Evolutionary conservation across 2,113 vertebrate species (phyloP).

Genomic region (Silurus asotus): DNA sequence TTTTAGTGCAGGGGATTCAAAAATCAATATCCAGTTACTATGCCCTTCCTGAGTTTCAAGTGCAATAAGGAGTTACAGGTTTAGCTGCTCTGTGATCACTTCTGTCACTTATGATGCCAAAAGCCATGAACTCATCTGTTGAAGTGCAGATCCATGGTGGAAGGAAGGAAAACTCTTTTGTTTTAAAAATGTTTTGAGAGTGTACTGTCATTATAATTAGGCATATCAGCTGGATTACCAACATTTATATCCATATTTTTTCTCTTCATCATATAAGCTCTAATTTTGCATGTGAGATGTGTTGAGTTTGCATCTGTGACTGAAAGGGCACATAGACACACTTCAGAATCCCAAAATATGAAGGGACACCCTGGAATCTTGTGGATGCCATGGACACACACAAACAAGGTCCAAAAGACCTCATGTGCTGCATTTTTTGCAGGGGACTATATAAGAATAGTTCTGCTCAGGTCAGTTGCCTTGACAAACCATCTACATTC

Average conservation of each 20-base stretch:
- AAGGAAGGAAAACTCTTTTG: too few relatives aligned
- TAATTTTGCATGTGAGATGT: not conserved
- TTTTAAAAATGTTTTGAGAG: not conserved
- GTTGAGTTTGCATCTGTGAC: not conserved
- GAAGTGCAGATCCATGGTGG: not conserved
- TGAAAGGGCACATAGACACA: not conserved
- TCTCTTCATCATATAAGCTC: not conserved
- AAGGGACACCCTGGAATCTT: not conserved
- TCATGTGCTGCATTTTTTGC: not conserved
- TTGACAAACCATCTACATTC: not conserved
- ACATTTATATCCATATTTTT: not conserved
- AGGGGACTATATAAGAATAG: not conserved
- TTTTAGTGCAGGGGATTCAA: conserved; percentile 7
- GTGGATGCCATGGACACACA: not conserved
- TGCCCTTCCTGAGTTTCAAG: conserved; percentile 11
- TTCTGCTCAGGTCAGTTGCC: conserved; percentile 10
- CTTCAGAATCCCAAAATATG: not conserved
- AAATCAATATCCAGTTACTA: conserved; percentile 18
- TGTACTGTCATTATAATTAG: not conserved
- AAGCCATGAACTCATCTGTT: not conserved
- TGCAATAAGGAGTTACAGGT: conserved; percentile 10
- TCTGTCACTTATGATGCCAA: not conserved
- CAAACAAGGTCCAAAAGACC: not conserved
- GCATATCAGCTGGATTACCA: not conserved
- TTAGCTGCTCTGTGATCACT: conserved; percentile 1